Conservation (phyloP, 2,888 invertebrate genomes). For the Lithophane ornitopus region DNA sequence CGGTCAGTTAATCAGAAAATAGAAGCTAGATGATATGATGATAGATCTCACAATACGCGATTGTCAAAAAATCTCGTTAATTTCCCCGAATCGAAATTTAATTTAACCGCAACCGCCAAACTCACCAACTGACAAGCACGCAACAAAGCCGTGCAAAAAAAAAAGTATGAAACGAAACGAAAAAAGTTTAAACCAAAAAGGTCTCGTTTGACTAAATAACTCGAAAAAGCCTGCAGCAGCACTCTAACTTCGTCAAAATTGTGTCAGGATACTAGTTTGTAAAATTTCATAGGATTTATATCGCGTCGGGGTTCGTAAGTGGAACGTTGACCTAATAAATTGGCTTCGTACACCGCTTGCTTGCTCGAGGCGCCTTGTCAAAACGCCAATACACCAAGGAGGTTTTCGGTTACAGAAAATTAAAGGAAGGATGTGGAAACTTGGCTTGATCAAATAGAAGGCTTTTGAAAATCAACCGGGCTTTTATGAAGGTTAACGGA, state of each 20-base stretch:
- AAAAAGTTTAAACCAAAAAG: conserved; percentile 23
- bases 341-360: conserved; percentile 57
- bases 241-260: conserved; percentile 42
- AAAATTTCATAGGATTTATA: conserved; percentile 60
- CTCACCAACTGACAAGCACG: conserved; percentile 4
- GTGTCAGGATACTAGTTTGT: conserved; percentile 47
- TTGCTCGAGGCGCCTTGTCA: conserved; percentile 73
- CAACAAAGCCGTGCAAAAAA: conserved; percentile 17
- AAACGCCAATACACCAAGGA: conserved; percentile 70
- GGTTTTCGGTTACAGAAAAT: conserved; percentile 61
- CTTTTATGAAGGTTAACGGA: conserved; percentile 32
- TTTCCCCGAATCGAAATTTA: not conserved
- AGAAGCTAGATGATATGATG: too few relatives aligned
- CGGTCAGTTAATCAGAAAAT: too few relatives aligned
- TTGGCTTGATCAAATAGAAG: conserved; percentile 54
- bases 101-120: not conserved
- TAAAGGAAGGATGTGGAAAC: conserved; percentile 52
- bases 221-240: conserved; percentile 10
- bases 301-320: conserved; percentile 57
- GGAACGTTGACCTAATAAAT: conserved; percentile 74
- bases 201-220: conserved; percentile 1
- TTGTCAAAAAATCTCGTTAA: too few relatives aligned
- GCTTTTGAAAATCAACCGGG: conserved; percentile 56
- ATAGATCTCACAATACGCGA: too few relatives aligned
- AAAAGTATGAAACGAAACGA: conserved; percentile 15